Conservation (phyloP, 2,888 invertebrate genomes). For the Julus scandinavius region DNA sequence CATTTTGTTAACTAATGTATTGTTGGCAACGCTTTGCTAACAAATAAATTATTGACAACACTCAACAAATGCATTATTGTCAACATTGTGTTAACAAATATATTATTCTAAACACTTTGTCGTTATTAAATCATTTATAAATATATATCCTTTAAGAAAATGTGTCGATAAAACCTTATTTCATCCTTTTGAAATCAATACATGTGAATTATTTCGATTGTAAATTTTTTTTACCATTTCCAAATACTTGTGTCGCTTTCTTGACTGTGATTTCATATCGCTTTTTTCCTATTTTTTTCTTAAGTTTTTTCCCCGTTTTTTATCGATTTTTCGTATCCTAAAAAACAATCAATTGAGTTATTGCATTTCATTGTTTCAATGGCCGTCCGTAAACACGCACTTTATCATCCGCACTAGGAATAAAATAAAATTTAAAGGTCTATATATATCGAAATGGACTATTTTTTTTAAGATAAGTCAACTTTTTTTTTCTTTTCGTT, state of each 20-base stretch:
- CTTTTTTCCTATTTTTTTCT: background rate
- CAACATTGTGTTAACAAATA: too few relatives aligned
- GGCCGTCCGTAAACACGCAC: slow-evolving; percentile 34
- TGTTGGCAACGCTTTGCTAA: too few relatives aligned
- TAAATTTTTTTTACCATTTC: background rate
- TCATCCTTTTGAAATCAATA: background rate
- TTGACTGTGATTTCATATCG: background rate
- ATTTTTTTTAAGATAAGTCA: background rate
- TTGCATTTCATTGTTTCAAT: slow-evolving; percentile 42
- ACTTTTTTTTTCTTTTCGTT: background rate
- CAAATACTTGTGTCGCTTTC: background rate
- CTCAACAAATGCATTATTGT: too few relatives aligned
- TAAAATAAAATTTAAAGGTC: slow-evolving; percentile 35
- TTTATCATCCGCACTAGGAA: slow-evolving; percentile 23
- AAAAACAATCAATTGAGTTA: slow-evolving; percentile 29
- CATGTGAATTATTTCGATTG: background rate
- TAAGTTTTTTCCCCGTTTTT: background rate
- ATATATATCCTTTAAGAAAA: background rate
- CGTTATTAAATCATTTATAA: slow-evolving; percentile 26
- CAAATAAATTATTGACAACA: too few relatives aligned
- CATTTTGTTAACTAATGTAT: too few relatives aligned
- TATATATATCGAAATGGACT: slow-evolving; percentile 3
- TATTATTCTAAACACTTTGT: background rate
- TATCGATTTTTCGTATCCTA: slow-evolving; percentile 17
- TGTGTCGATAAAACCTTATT: background rate